Evolutionary conservation across 2,797 vertebrate species (phyloP).

Genomic region (Sebastes minor): DNA sequence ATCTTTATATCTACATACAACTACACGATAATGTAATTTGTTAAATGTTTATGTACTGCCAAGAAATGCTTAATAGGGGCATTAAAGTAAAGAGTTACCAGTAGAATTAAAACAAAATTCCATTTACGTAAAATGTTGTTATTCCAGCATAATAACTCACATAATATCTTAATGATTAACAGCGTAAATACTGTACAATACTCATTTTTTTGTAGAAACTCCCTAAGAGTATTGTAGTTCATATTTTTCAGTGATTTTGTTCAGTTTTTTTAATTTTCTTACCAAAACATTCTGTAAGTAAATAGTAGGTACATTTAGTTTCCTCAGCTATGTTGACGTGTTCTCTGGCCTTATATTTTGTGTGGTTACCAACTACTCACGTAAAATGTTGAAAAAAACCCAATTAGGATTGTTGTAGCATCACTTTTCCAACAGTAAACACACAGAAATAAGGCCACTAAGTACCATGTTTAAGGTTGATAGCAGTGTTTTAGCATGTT

Average conservation of each 20-base stretch:
- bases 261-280: not conserved
- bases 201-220: not conserved
- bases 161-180: not conserved
- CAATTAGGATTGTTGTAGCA: not conserved
- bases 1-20: not conserved
- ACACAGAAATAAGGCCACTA: not conserved
- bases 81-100: not conserved
- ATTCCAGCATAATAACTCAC: not conserved
- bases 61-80: not conserved
- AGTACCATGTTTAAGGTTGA: not conserved
- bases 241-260: not conserved
- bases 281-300: not conserved
- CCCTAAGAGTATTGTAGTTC: not conserved
- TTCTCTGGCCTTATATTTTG: not conserved
- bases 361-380: not conserved
- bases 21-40: not conserved
- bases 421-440: not conserved
- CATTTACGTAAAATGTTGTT: not conserved
- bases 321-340: not conserved
- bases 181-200: not conserved
- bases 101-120: not conserved
- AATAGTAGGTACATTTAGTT: not conserved
- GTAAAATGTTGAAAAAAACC: not conserved
- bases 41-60: not conserved
- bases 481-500: not conserved